A percentile compares a stretch with the other conserved stretches of the same genome.
Evolutionary conservation across 2,113 vertebrate genomes (phyloP).

Genomic region (Marmota monax): DNA sequence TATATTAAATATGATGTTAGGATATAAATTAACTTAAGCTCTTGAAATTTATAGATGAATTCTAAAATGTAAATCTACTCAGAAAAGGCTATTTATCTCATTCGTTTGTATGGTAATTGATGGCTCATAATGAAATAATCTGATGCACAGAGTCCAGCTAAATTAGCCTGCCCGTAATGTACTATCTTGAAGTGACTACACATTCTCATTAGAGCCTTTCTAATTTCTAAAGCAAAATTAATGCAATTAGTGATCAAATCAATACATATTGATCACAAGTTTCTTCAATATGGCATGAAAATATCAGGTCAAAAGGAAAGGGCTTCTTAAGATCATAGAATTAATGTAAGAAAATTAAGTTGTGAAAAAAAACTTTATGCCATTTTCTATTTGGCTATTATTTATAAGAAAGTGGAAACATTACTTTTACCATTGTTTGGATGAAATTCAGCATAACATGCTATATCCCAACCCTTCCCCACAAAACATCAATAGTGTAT

Average conservation of each 20-base stretch:
- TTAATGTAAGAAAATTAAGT: slow-evolving; percentile 85
- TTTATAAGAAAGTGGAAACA: slow-evolving; percentile 66
- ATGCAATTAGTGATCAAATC: slow-evolving; percentile 91
- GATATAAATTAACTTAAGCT: slow-evolving; percentile 85
- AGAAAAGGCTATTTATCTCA: slow-evolving; percentile 87
- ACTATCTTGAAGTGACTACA: slow-evolving; percentile 90
- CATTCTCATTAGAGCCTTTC: slow-evolving; percentile 88
- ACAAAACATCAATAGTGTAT: slow-evolving; percentile 72
- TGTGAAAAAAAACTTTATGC: slow-evolving; percentile 83
- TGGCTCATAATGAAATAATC: slow-evolving; percentile 90
- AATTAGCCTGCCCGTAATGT: slow-evolving; percentile 88
- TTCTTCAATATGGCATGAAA: slow-evolving; percentile 87
- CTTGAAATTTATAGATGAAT: slow-evolving; percentile 87
- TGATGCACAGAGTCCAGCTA: slow-evolving; percentile 86
- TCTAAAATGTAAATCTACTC: slow-evolving; percentile 87
- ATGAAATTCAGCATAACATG: slow-evolving; percentile 65
- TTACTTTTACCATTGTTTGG: slow-evolving; percentile 71
- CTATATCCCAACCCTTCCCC: neutral
- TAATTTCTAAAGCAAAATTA: slow-evolving; percentile 91
- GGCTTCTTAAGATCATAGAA: slow-evolving; percentile 87
- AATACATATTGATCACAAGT: slow-evolving; percentile 89
- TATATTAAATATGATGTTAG: slow-evolving; percentile 83
- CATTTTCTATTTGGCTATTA: slow-evolving; percentile 81
- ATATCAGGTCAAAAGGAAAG: slow-evolving; percentile 89
- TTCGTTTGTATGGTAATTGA: slow-evolving; percentile 88